Conservation (phyloP, 2,888 invertebrate genomes). For the Calliscelio sp. region DNA sequence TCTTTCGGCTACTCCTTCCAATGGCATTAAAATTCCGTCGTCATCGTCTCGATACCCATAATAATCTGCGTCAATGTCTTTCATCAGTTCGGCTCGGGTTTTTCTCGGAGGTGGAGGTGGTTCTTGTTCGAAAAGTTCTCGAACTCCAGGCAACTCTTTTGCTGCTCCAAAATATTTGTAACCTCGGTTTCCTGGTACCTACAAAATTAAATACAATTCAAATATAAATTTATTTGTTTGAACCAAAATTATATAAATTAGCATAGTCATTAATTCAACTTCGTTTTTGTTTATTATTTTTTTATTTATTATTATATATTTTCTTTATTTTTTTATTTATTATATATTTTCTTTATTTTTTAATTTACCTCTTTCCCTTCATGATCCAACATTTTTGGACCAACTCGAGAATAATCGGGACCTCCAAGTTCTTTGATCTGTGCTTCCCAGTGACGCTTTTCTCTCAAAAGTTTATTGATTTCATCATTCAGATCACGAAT, state of each 20-base stretch:
- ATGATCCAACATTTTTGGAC: conserved; percentile 97
- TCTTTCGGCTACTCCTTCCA: conserved; percentile 94
- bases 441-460: conserved; percentile 99
- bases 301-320: too few species aligned
- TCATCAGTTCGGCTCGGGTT: conserved; percentile 98
- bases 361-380: conserved; percentile 92
- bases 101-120: conserved; percentile 96
- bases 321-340: too few species aligned
- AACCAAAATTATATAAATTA: neutral
- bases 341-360: too few species aligned
- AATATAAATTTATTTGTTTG: neutral
- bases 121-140: conserved; percentile 98
- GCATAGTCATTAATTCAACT: too few species aligned
- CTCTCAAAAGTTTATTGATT: conserved; percentile 98
- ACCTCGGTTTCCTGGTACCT: conserved; percentile 98
- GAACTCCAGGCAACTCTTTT: conserved; percentile 98
- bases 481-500: conserved; percentile 99
- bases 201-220: conserved; percentile 8
- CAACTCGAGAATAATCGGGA: conserved; percentile 96
- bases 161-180: conserved; percentile 99
- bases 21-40: conserved; percentile 96
- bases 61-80: conserved; percentile 99
- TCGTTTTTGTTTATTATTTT: too few species aligned
- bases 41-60: conserved; percentile 99
- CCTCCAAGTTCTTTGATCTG: conserved; percentile 98